Conservation (phyloP, 2,113 vertebrate genomes). For the Dissostichus mawsoni region DNA sequence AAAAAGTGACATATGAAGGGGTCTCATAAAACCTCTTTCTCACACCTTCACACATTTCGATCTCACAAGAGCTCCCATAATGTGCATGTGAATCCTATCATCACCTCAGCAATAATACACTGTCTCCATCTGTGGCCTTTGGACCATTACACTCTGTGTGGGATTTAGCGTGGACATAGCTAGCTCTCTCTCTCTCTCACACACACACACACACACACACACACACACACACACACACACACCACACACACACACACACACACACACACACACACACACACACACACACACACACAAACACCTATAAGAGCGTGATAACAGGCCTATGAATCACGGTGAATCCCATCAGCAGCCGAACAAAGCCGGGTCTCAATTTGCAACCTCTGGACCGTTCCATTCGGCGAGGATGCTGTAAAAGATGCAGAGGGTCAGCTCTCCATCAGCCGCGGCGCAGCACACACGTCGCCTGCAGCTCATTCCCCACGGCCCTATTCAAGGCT, state of each 20-base stretch:
- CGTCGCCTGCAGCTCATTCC: constrained; percentile 38
- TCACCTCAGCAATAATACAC: constrained; percentile 39
- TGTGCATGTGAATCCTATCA: constrained; percentile 50
- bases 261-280: constrained; percentile 17
- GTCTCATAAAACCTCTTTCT: constrained; percentile 19
- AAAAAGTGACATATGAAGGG: constrained; percentile 3
- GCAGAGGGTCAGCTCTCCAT: constrained; percentile 52
- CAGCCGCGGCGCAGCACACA: constrained; percentile 13
- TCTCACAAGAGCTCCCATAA: constrained; percentile 22
- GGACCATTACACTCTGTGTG: constrained; percentile 28
- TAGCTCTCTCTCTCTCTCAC: neutral
- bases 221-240: neutral
- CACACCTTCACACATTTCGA: constrained; percentile 17
- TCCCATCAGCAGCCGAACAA: constrained; percentile 57
- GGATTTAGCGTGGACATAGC: constrained; percentile 11
- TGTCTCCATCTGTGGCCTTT: constrained; percentile 30
- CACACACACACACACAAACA: constrained; percentile 1
- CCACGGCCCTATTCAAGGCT: constrained; percentile 37
- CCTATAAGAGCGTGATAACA: constrained; percentile 24
- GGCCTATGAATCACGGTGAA: constrained; percentile 49
- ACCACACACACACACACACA: constrained; percentile 16
- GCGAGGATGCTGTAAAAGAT: constrained; percentile 11
- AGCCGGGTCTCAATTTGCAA: constrained; percentile 56
- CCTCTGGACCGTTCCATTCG: constrained; percentile 49
- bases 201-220: neutral